phyloP scores from a whole-genome alignment of 92 coral and sea anemone species.

The Bergia puertoricense region DNA sequence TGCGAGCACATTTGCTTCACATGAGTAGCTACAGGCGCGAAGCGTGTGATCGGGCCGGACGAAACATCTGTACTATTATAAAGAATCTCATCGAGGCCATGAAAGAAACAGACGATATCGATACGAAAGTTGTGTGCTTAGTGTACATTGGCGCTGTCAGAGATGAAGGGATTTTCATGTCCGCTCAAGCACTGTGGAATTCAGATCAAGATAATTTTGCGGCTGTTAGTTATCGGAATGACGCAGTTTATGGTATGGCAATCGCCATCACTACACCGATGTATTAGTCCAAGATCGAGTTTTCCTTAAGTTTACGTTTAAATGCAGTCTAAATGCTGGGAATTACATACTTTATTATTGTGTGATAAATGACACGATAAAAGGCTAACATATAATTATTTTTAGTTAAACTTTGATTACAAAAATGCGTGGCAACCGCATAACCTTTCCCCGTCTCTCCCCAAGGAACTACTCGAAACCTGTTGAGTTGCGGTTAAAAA shows the following conservation, averaged over 20 bases:
- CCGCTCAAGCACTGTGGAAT: conserved; percentile 83
- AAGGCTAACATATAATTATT: too few species aligned
- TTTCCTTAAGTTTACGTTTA: background rate
- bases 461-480: background rate
- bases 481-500: too few species aligned
- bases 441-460: background rate
- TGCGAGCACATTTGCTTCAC: conserved; percentile 76
- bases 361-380: background rate
- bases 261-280: conserved; percentile 64
- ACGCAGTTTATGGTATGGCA: conserved; percentile 76
- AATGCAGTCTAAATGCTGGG: too few species aligned
- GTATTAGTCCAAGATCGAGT: background rate
- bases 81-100: conserved; percentile 75
- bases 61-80: conserved; percentile 69
- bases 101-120: conserved; percentile 64
- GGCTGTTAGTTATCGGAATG: conserved; percentile 79
- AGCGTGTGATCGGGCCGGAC: conserved; percentile 82
- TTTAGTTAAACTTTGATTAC: background rate
- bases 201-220: conserved; percentile 81
- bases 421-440: background rate
- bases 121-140: conserved; percentile 71
- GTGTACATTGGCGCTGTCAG: conserved; percentile 79
- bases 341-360: too few species aligned
- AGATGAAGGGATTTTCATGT: conserved; percentile 76
- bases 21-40: conserved; percentile 70